Evolutionary conservation across 2,113 vertebrate genomes (phyloP), one percentile per base, ranked within the genome.

Genomic region (Regulus satrapa): DNA sequence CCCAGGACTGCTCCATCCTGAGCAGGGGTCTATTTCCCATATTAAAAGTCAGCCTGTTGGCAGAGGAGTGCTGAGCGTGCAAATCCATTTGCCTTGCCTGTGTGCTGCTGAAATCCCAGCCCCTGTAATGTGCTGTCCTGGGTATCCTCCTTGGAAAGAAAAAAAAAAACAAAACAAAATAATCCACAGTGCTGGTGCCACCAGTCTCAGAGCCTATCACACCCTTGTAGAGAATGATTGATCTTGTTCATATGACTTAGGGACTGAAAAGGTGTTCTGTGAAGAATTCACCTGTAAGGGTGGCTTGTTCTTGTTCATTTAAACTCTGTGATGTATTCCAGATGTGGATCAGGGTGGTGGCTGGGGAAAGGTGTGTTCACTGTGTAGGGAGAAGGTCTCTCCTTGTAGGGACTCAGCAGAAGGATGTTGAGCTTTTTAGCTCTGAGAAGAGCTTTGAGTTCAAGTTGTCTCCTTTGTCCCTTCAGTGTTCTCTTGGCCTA

Each of bases 21-120:
- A 83, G 62, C 62, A 69, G 49, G 54, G 63, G 4, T 41, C 36
- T 83, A 56, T 90, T 96, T 95, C 94, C 90, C 82, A 82, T 92
- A 54, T 92, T 68, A 85, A 93, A 93, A 97, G 64, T 87, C 89
- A 91, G 46, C 18, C 84, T 74, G 73, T 89, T 81, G 87, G 89
- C 80, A 92, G 87, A 95, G 64, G 64, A 89, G 64, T 58, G 89
- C 87, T 87, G 87, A 91, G 87, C 61, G 4, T 94, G 87, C n/a
- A 92, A 92, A 95, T 96, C 84, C 89, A 91, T 96, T 92, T 18
- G 64, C 14, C 26, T 55, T 91, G 84, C 77, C 77, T 40, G 8
- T 78, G 64, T n/a, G 76, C 68, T 84, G 64, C 49, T 91, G 68
- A 59, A 91, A 87, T 63, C 80, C 68, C 85, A 73, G 32, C 21